Evolutionary conservation across 2,888 invertebrate species (phyloP), one percentile per base, ranked within the genome.

Genomic region (Sinopyrophorus schimmeli): DNA sequence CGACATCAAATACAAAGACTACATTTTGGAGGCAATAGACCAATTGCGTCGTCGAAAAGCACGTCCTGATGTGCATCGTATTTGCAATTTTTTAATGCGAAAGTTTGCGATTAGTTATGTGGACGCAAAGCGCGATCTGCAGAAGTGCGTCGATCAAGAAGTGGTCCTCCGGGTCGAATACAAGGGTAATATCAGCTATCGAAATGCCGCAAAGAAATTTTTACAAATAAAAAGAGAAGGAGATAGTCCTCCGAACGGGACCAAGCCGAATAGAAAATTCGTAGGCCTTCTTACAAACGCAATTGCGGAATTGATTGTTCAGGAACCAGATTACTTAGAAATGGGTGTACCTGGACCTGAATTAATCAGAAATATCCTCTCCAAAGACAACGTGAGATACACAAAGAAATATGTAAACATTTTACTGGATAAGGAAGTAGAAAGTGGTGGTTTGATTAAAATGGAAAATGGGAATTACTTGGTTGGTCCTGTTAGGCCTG

Each of bases 1-100:
- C 42, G 77, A 80, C 72, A 80, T 83, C 70, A 80, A 79, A 73
- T 80, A 84, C 76, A 82, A 85, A 74, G 83, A 86, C 64, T 80
- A 83, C 69, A 89, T 91, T 71, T 77, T 91, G 65, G 87, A 89
- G 70, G 87, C 89, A 64, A 90, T 92, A 70, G 90, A 91, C 76
- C 87, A 89, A 72, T 77, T 91, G 68, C 83, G 89, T 60, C 81
- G 84, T 51, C 80, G 91, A 63, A 92, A 92, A 77, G 89, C 91
- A 42, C 82, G 92, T 47, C 91, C 91, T 37, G 90, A 91, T 71
- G 80, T 87, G 55, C 84, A 87, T 68, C 81, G 89, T 62, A 91
- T 92, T 68, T 87, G 87, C 74, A 87, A 87, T 74, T 88, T 86
- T 78, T 79, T 91, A 70, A 77, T 86, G 64, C 81, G 89, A 62